phyloP scores from a whole-genome alignment of 2,888 invertebrate genomes.

The Erynnis tages region DNA sequence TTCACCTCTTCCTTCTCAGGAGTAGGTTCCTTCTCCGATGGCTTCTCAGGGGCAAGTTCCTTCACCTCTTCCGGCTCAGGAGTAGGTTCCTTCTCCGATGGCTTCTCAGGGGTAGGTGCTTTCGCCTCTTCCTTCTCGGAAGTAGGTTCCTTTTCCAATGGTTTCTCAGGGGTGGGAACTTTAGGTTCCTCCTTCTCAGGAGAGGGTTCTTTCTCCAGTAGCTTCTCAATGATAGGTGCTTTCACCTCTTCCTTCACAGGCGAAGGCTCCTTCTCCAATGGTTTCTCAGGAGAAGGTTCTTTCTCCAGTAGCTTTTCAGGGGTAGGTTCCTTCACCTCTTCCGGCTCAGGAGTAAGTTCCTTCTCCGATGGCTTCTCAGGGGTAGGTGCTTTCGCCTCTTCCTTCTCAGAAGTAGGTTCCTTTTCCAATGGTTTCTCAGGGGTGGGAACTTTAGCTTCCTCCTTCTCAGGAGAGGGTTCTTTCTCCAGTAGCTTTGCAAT shows the following conservation, averaged over 20 bases:
- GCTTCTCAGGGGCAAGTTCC: background rate
- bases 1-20: background rate
- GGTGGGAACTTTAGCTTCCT: background rate
- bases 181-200: background rate
- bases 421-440: background rate
- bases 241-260: background rate
- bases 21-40: background rate
- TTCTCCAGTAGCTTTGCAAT: constrained; percentile 5
- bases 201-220: background rate
- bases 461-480: background rate
- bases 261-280: background rate
- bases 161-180: background rate
- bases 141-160: background rate
- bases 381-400: background rate
- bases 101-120: background rate
- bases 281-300: background rate
- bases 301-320: background rate
- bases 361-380: background rate
- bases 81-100: background rate
- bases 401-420: background rate
- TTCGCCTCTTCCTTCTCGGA: background rate
- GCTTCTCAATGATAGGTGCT: background rate
- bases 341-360: background rate
- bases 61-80: too few species aligned
- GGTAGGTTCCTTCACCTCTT: background rate